Base-by-base conservation (phyloP, 2,888 invertebrate species). In the Melangyna quadrimaculata region DNA sequence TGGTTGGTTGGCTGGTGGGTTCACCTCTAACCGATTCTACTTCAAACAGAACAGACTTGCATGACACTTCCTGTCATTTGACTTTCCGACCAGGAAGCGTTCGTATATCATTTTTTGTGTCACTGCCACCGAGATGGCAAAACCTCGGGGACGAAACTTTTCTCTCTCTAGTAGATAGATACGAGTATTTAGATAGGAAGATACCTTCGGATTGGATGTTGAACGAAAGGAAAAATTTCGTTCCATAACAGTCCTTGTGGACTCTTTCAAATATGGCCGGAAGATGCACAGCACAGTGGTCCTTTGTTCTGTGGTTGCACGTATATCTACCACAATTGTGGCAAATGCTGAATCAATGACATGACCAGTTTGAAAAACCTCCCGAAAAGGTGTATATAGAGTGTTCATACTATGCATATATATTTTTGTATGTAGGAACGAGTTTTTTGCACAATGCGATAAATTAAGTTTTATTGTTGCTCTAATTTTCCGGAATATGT, bases 401-500 rank as follows among this genome's bases (percentile, higher is more conserved):
- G 12, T 22, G 4, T 48, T 3, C 22, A 55, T 19, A 43, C 40
- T 35, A 55, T 19, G 35, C 40, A 22, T 78, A 37, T 63, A 19
- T 14, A 14, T 3, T 12, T 17, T 3, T 3, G 63, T 77, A 40
- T 45, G 9, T 43, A 17, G 14, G 43, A 37, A 53, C 63, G 74
- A 67, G 77, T 48, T 19, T 73, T 71, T 59, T 63, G 53, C n/a
- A 72, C 72, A 82, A 80, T 74, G 70, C 78, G 81, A 87, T 82
- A 87, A 89, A 89, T 88, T 89, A 87, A 87, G 88, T 88, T 88
- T 89, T 88, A 88, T 89, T 88, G 88, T 88, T 87, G 81, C 87
- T 89, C 89, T 89, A 89, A 89, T 89, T 89, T 89, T 88, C 89
- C 89, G 89, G 88, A 88, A 89, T 88, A 88, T 88, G 86, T 88